Conservation (phyloP, 2,113 vertebrate species). For the Tetrao urogallus region DNA sequence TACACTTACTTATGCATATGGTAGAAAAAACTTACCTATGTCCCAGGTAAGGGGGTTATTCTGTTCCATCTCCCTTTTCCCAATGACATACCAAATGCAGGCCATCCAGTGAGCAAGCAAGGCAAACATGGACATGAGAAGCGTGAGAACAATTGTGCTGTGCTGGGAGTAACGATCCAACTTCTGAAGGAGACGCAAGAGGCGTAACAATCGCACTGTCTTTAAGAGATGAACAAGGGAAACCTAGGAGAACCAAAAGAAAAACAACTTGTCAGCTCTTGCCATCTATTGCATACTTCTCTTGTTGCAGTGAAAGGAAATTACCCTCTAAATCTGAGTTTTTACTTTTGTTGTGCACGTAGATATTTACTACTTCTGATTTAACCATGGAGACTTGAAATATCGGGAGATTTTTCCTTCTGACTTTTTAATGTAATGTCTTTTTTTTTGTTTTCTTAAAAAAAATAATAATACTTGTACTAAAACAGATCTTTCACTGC, state of each 20-base stretch:
- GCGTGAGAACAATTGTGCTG: conserved; percentile 94
- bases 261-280: neutral
- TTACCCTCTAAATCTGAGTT: neutral
- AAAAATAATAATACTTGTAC: neutral
- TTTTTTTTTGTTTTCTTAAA: neutral
- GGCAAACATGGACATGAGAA: conserved; percentile 99
- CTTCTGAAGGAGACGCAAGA: conserved; percentile 95
- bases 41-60: conserved; percentile 92
- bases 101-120: conserved; percentile 99
- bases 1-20: fast-evolving
- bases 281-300: neutral
- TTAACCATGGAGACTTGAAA: neutral
- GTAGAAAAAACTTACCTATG: conserved; percentile 83
- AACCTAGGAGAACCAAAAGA: conserved; percentile 78
- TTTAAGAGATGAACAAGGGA: conserved; percentile 96
- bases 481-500: neutral
- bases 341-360: neutral
- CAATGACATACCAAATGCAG: conserved; percentile 99
- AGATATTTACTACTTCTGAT: neutral
- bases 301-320: neutral
- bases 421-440: neutral
- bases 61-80: conserved; percentile 96
- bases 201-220: conserved; percentile 91
- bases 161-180: conserved; percentile 98
- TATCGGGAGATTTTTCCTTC: neutral